Evolutionary conservation across 2,797 vertebrate genomes (phyloP), one percentile per base, ranked within the genome.

Genomic region (Coendou prehensilis): DNA sequence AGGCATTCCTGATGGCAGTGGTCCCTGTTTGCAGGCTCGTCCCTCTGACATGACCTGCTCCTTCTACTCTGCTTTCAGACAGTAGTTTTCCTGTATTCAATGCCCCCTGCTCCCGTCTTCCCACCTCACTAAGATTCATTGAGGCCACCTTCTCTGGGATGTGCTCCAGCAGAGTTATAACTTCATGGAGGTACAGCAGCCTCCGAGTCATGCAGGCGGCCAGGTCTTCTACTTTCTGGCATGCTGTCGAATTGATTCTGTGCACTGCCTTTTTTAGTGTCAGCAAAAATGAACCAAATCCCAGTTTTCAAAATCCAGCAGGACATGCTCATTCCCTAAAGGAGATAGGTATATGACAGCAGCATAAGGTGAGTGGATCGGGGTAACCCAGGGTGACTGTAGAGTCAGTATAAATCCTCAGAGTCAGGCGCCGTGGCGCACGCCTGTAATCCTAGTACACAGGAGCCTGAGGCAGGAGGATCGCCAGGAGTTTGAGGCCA

Each of bases 281-380:
- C 89, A 97, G 88, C 91, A 92, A 91, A 96, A 95, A 83, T 84
- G 64, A 83, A 84, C 81, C 54, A 93, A 87, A 67, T 78, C 83
- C 45, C 6, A n/a, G 47, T 93, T 88, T 96, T 95, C n/a, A 89
- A 76, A 96, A 96, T 59, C 56, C 57, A 69, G 50, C 5, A 3
- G 69, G 54, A 89, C 14, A 47, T 14, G 23, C 63, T 95, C 73
- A 57, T 89, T 95, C 86, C 57, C 47, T 45, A 69, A 67, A 69
- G 83, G 64, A 95, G 45, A 75, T 61, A 75, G 1, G 0, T 75
- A 57, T 83, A 67, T 33, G 63, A 69, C 79, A 41, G 41, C 54
- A 75, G n/a, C 41, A 8, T 54, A 56, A 69, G n/a, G 54, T 75
- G 56, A 83, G 84, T n/a, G 30, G 22, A 37, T 80, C 33, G 47